Base-by-base conservation (phyloP, 1,140 invertebrate species). In the Achroia grisella region DNA sequence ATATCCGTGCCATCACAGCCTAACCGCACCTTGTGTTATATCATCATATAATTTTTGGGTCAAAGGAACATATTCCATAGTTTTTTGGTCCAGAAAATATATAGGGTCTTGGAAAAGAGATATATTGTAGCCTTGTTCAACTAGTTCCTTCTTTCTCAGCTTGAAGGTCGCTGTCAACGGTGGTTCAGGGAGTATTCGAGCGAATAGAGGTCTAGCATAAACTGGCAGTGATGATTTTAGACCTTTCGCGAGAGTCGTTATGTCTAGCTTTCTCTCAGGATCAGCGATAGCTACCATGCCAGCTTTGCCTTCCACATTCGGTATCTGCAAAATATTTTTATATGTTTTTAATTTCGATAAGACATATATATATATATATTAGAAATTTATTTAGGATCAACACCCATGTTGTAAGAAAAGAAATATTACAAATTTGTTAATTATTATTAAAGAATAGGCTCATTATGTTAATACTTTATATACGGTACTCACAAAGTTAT, bases 261-360 rank as follows among this genome's bases (percentile, higher is more conserved):
- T 64, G 72, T 97, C 90, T 2, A 96, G 52, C 44, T 88, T 89
- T 11, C 88, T 86, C 1, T 91, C 80, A 2, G 90, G 88, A 73
- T 97, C 95, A 2, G 94, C 91, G 57, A 99, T 95, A 10, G 96
- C 94, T 9, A 92, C 96, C 98, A 99, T 99, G 12, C 98, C 98
- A 37, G 96, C 97, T 78, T 91, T 91, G 5, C 98, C 98, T 88
- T 99, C 98, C 23, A 90, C 86, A 49, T 94, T 90, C 52, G 92
- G 91, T 53, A 94, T 87, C 93, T 94, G 67, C 10, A 74, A 73
- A 61, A 15, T 34, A 36, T 28, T 3, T 23, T 23, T 23, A 23
- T 3, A 41, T 27, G 14, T 37, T 44, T 35, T 32, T 27, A 4
- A 30, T 11, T 12, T 48, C 39, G 45, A 14, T 29, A 2, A 36